Percentiles rank a stretch among this genome's conserved stretches.
These are phyloP conservation scores for Apotomis turbidana DNA, from an alignment of 2,888 invertebrate species.

Conservation along the genomic window DNA sequence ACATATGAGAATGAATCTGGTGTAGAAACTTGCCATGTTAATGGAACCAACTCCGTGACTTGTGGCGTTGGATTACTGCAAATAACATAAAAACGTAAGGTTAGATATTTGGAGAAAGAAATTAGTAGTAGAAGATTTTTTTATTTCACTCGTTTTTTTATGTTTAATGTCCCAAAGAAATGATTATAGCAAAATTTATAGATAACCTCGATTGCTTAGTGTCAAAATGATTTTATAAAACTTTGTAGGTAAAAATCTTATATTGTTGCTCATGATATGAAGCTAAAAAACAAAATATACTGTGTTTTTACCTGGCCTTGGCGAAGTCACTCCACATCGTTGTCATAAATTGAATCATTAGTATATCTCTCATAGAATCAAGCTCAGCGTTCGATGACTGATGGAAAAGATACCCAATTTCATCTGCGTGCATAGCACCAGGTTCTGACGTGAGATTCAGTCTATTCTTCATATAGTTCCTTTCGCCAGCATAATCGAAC, in stretches of 20 bases:
- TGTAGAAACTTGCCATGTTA: conserved; percentile 3
- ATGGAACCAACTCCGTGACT: not conserved
- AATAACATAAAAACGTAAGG: not conserved
- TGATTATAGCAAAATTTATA: too few species aligned
- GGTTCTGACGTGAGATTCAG: conserved; percentile 15
- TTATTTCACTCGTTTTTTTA: not conserved
- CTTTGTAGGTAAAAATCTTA: too few species aligned
- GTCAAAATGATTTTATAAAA: too few species aligned
- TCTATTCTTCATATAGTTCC: conserved; percentile 31
- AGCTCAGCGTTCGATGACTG: not conserved
- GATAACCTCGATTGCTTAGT: too few species aligned
- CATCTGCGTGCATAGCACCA: conserved; percentile 26
- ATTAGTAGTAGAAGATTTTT: too few species aligned
- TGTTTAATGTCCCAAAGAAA: too few species aligned
- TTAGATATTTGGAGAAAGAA: too few species aligned
- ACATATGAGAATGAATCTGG: not conserved
- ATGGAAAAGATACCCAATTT: conserved; percentile 20
- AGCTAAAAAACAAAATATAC: not conserved
- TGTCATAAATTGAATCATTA: conserved; percentile 19
- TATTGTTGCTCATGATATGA: not conserved
- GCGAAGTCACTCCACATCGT: conserved; percentile 32
- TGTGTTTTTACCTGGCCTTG: conserved; percentile 15
- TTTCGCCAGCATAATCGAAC: conserved; percentile 29
- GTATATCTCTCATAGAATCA: not conserved
- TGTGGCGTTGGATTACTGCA: conserved; percentile 23